A percentile compares a stretch with the other conserved stretches of the same genome.
These are phyloP conservation scores for Betta splendens DNA, from an alignment of 2,797 vertebrate species.

Conservation along the genomic window DNA sequence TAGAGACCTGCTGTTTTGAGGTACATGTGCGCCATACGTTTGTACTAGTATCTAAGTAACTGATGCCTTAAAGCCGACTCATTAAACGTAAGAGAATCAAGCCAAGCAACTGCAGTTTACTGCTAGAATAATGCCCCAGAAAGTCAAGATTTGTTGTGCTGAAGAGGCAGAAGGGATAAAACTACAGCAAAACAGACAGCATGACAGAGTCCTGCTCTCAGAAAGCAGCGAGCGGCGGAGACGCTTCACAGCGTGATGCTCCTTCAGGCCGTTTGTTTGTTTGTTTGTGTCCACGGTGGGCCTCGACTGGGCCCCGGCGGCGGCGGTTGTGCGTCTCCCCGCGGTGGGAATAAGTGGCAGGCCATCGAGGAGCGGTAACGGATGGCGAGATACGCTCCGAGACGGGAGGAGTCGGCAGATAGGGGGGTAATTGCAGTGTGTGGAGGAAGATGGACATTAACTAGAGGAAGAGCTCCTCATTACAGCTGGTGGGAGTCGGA, in stretches of 20 bases:
- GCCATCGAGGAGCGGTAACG: conserved; percentile 39
- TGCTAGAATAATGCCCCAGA: not conserved
- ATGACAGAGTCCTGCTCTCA: conserved; percentile 15
- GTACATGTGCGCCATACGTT: no score
- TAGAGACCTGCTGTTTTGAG: no score
- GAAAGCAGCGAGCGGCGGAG: not conserved
- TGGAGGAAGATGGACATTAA: conserved; percentile 68
- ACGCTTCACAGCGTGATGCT: conserved; percentile 42
- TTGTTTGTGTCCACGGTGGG: conserved; percentile 13
- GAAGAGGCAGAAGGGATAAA: not conserved
- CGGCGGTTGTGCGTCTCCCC: conserved; percentile 14
- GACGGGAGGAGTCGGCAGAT: conserved; percentile 44
- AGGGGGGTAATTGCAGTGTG: conserved; percentile 53
- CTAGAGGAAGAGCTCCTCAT: conserved; percentile 59
- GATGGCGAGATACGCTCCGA: conserved; percentile 27
- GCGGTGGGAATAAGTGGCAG: conserved; percentile 39
- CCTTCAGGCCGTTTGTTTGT: conserved; percentile 21
- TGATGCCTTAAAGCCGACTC: not conserved
- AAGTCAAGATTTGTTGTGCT: not conserved
- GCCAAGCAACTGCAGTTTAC: not conserved
- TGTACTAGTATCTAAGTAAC: no score
- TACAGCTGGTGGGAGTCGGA: conserved; percentile 38
- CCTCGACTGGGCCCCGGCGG: not conserved
- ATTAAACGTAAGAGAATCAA: not conserved
- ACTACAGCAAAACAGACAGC: conserved; percentile 6